Evolutionary conservation across 2,888 invertebrate genomes (phyloP), one percentile per base, ranked within the genome.

Genomic region (Pardosa pseudoannulata): DNA sequence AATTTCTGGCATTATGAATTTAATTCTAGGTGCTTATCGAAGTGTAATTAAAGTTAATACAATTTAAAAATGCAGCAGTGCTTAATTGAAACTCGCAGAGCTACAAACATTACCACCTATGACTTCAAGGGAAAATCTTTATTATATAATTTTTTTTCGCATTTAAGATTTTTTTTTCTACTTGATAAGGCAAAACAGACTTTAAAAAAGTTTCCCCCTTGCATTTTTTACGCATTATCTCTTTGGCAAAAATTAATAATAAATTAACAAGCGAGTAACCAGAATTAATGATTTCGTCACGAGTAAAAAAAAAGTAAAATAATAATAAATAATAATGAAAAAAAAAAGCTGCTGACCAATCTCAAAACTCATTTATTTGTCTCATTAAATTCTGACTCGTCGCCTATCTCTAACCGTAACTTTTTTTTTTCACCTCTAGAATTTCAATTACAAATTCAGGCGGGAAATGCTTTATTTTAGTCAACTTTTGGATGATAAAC

Each of bases 391-490:
- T 65, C 65, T n/a, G 29, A 3, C 3, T 0, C 65, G 16, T 65
- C 65, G 31, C 65, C 29, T 31, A 65, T 65, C 31, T 56, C 23
- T 2, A 11, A 19, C 16, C 23, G 5, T n/a, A n/a, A n/a, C n/a
- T n/a, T 46, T 46, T 56, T 56, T 56, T 56, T 56, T 23, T 56
- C 56, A 56, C 23, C 19, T 56, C 56, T 56, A 56, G 50, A 82
- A 82, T 82, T 82, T 75, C 74, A 82, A 82, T 82, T 82, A 82
- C 68, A 36, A 70, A 56, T 32, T 46, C 46, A 19, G 71, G 13
- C 31, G 36, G 39, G 81, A 68, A 50, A 62, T 9, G 9, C n/a
- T 62, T 41, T 46, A 64, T 41, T 68, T 41, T 64, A 23, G 28
- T 29, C 13, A 64, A 19, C 19, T 27, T 41, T 62, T 28, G 28